phyloP scores from a whole-genome alignment of 2,888 invertebrate species.

The Chloromyia formosa region DNA sequence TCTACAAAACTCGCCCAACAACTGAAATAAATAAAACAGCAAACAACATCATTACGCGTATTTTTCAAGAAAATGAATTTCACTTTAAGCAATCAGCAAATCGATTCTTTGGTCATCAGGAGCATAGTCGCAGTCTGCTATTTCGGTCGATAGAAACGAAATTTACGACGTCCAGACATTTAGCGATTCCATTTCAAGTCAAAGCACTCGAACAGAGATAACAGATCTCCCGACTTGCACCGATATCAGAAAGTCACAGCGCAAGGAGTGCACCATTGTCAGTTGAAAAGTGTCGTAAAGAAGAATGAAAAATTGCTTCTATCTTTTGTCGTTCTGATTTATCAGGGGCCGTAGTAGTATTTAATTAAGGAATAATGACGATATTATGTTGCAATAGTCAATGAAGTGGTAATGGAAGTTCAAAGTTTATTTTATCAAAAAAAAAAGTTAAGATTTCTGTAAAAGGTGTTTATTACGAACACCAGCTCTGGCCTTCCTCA shows the following conservation, averaged over 20 bases:
- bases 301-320: neutral
- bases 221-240: neutral
- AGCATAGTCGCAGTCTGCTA: constrained; percentile 31
- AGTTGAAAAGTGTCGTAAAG: neutral
- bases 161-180: constrained; percentile 43
- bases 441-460: too few relatives aligned
- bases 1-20: too few relatives aligned
- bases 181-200: constrained; percentile 37
- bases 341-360: neutral
- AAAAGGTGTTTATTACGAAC: too few relatives aligned
- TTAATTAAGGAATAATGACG: neutral
- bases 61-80: constrained; percentile 25
- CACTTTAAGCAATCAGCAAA: constrained; percentile 36
- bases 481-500: too few relatives aligned
- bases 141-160: constrained; percentile 23
- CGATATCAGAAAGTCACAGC: neutral
- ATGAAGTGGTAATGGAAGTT: too few relatives aligned
- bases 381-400: neutral
- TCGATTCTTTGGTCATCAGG: constrained; percentile 25
- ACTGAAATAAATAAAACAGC: too few relatives aligned
- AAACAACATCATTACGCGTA: too few relatives aligned
- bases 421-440: too few relatives aligned
- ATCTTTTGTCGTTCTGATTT: neutral
- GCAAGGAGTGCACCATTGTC: constrained; percentile 4
- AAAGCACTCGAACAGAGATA: constrained; percentile 31